Conservation (phyloP, 35 echinoderm and acorn worm genomes). For the Lytechinus pictus region DNA sequence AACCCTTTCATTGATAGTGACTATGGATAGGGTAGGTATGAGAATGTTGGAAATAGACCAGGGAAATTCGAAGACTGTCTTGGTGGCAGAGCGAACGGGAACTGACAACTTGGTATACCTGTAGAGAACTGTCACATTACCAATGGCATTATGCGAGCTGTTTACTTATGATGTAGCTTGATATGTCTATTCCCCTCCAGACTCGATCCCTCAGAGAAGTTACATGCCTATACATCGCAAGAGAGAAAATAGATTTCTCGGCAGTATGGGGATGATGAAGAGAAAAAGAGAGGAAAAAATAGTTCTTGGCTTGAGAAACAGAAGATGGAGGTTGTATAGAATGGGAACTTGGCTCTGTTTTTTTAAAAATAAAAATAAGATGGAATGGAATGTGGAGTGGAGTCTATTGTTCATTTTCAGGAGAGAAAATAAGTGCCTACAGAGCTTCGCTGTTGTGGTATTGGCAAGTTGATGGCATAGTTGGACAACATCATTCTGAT, state of each 20-base stretch:
- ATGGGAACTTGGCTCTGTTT: not conserved
- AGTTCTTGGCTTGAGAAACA: not conserved
- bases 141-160: not conserved
- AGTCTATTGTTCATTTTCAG: not conserved
- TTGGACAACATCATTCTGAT: not conserved
- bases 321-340: not conserved
- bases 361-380: not conserved
- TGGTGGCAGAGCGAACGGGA: not conserved
- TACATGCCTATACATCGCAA: not conserved
- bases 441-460: not conserved
- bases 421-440: not conserved
- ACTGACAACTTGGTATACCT: not conserved
- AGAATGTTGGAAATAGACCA: too few relatives aligned
- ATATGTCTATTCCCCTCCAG: not conserved
- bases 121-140: conserved; percentile 11
- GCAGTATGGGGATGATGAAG: not conserved
- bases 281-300: not conserved
- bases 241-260: not conserved
- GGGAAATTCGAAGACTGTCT: too few relatives aligned
- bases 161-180: not conserved
- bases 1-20: too few relatives aligned
- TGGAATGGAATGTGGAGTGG: not conserved
- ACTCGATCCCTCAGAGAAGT: not conserved
- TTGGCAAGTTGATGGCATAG: not conserved
- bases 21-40: too few relatives aligned